phyloP scores from a whole-genome alignment of 2,888 invertebrate genomes.

The Ochropleura leucogaster region DNA sequence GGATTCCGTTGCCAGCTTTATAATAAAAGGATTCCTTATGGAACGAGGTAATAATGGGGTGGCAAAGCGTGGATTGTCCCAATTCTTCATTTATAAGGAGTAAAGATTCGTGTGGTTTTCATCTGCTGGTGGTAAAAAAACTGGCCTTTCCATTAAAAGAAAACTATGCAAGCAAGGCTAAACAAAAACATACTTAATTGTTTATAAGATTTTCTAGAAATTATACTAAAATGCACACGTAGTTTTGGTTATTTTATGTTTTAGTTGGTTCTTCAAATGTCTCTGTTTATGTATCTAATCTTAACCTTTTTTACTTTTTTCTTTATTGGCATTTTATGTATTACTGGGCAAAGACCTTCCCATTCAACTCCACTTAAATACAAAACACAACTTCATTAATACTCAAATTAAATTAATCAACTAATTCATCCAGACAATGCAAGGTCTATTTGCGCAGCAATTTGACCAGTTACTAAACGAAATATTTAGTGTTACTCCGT shows the following conservation, averaged over 20 bases:
- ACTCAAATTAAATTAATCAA: constrained; percentile 21
- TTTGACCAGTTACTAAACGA: constrained; percentile 56
- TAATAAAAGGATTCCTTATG: constrained; percentile 63
- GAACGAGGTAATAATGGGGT: constrained; percentile 65
- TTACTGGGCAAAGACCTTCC: neutral
- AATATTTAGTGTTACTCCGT: constrained; percentile 57
- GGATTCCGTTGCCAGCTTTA: constrained; percentile 51
- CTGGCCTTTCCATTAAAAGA: neutral
- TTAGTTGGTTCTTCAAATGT: neutral
- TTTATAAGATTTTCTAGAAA: neutral
- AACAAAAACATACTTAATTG: neutral
- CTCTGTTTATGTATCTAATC: neutral
- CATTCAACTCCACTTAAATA: neutral
- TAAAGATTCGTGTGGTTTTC: constrained; percentile 2
- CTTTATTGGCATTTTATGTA: neutral
- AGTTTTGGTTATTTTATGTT: neutral
- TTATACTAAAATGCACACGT: neutral
- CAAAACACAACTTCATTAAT: neutral
- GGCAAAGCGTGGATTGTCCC: constrained; percentile 56
- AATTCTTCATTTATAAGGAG: constrained; percentile 45
- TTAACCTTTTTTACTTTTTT: neutral
- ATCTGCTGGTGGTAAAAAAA: neutral
- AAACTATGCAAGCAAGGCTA: neutral
- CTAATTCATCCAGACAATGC: constrained; percentile 8
- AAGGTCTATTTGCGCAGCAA: constrained; percentile 29